phyloP scores from a whole-genome alignment of 2,888 invertebrate species.

The Gastrophysa polygoni region DNA sequence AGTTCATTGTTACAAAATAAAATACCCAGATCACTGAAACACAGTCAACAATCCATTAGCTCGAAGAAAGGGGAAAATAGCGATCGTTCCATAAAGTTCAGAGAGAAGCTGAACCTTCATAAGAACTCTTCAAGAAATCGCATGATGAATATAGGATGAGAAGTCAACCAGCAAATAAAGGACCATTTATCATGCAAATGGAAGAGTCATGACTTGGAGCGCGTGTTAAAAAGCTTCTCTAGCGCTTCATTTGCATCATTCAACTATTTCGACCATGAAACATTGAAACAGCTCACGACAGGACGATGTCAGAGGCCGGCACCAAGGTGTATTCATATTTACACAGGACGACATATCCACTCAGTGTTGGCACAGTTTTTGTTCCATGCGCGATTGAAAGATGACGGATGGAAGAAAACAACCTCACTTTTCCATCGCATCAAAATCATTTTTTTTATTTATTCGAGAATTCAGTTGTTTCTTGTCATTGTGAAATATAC shows the following conservation, averaged over 20 bases:
- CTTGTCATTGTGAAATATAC: too few relatives aligned
- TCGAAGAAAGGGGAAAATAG: background rate
- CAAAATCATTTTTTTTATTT: too few relatives aligned
- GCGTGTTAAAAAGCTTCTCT: conserved; percentile 35
- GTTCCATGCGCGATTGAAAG: too few relatives aligned
- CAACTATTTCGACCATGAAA: conserved; percentile 35
- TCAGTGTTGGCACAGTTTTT: background rate
- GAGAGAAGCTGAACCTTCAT: background rate
- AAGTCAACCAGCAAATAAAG: conserved; percentile 33
- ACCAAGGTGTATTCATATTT: conserved; percentile 17
- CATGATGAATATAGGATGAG: conserved; percentile 14
- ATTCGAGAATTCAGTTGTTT: too few relatives aligned
- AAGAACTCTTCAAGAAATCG: conserved; percentile 14
- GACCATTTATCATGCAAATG: conserved; percentile 43
- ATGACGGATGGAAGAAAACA: too few relatives aligned
- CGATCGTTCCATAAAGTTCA: background rate
- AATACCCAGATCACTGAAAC: background rate
- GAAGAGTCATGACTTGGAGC: conserved; percentile 43
- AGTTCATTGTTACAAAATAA: too few relatives aligned
- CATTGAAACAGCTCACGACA: conserved; percentile 29
- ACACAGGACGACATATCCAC: background rate
- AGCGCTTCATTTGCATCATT: conserved; percentile 42
- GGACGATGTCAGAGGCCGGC: conserved; percentile 35
- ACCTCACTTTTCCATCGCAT: too few relatives aligned
- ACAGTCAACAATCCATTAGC: background rate